Conservation (phyloP, 2,888 invertebrate species). For the Tromatobia lineatoria region DNA sequence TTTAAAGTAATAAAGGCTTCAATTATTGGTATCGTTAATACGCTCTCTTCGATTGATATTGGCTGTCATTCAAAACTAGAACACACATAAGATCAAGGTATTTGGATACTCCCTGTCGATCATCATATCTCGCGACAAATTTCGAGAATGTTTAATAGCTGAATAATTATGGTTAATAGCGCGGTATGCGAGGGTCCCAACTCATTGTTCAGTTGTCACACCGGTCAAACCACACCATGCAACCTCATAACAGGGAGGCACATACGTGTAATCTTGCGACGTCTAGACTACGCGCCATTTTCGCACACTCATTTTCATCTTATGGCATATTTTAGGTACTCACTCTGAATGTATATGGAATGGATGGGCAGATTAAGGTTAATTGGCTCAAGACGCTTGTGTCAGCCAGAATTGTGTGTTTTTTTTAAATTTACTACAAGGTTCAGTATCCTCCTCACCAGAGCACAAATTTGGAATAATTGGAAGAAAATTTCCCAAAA, state of each 20-base stretch:
- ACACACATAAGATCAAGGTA: neutral
- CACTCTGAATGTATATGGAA: no score
- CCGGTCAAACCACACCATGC: constrained; percentile 15
- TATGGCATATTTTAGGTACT: no score
- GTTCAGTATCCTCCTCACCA: no score
- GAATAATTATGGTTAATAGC: constrained; percentile 71
- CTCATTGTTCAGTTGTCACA: constrained; percentile 52
- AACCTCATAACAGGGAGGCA: constrained; percentile 30
- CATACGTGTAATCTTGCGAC: neutral
- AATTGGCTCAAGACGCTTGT: no score
- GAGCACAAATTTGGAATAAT: no score
- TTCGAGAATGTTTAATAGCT: constrained; percentile 68
- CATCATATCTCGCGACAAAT: constrained; percentile 63
- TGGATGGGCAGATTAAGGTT: no score
- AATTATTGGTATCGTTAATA: neutral
- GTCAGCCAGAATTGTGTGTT: no score
- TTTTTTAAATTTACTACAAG: no score
- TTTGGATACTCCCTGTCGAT: constrained; percentile 50
- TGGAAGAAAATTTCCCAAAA: no score
- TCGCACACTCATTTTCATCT: neutral
- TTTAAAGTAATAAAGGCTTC: no score
- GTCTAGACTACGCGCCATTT: neutral
- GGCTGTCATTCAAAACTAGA: neutral
- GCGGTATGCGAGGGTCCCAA: constrained; percentile 7
- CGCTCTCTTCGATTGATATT: constrained; percentile 14